Conservation (phyloP, 2,113 vertebrate species). For the Aepyceros melampus region DNA sequence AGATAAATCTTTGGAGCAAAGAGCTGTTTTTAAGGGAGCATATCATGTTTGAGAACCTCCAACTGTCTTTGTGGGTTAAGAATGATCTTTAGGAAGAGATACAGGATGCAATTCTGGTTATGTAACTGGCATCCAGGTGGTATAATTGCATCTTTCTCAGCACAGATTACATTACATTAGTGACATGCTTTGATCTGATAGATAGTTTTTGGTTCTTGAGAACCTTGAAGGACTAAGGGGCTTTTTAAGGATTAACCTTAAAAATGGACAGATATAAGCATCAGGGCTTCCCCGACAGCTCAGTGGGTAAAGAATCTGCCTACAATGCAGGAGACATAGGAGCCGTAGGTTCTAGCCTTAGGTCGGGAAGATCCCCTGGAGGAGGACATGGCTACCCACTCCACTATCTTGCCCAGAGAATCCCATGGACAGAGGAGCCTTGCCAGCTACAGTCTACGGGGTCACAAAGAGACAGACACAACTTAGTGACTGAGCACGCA, state of each 20-base stretch:
- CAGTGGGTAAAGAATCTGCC: not conserved
- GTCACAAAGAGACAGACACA: not conserved
- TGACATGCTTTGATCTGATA: not conserved
- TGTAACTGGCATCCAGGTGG: not conserved
- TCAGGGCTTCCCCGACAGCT: not conserved
- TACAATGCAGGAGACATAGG: not conserved
- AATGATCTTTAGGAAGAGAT: not conserved
- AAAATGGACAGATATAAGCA: not conserved
- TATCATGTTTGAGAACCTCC: not conserved
- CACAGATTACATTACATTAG: not conserved
- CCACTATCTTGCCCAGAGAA: not conserved
- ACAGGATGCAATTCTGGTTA: not conserved
- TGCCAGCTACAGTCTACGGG: not conserved
- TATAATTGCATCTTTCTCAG: not conserved
- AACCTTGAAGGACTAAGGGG: not conserved
- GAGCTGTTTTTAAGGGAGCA: not conserved
- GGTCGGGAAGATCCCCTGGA: not conserved
- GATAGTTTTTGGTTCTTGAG: not conserved
- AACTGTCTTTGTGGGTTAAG: not conserved
- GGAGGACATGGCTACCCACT: not conserved
- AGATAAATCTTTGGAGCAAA: not conserved
- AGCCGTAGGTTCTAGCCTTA: not conserved
- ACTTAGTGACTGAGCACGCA: not conserved
- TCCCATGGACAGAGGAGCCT: not conserved
- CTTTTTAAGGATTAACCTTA: not conserved